Base-by-base conservation (phyloP, 2,797 vertebrate species). In the Morus bassanus region DNA sequence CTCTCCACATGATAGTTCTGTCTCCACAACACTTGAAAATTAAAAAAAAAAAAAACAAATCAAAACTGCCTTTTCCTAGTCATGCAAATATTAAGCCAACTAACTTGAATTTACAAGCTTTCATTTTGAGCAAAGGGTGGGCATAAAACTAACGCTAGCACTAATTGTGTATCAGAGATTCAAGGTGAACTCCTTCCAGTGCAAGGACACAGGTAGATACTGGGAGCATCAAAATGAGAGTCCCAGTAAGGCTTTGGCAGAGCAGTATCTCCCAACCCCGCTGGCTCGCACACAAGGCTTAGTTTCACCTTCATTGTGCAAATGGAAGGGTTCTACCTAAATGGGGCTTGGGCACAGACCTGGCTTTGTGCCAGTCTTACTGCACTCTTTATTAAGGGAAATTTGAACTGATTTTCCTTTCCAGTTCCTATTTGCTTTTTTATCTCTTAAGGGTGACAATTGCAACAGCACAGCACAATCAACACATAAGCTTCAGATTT, bases 401-500 rank as follows among this genome's bases (percentile, higher is more conserved):
- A 63, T 43, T 21, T 14, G 18, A 89, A 37, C 10, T 22, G 41
- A 54, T 31, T 28, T 85, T 85, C 24, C 11, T 30, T 82, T n/a
- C 41, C 25, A 65, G 41, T 43, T 75, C n/a, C 39, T 37, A 14
- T 33, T 64, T 79, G 18, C 11, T 54, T 85, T 65, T 67, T 31
- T 35, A 39, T 48, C 24, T 69, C 56, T 37, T 28, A n/a, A 23
- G 22, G 67, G 33, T 1, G 3, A 11, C 10, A 48, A 31, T 0
- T n/a, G 28, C n/a, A 91, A 18, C 13, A 24, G 18, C 41, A 70
- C 22, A 30, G 16, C 1, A 2, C 53, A 50, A 30, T 4, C 30
- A 46, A 21, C 33, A 15, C 13, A 5, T 3, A 5, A 59, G 8
- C 23, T 68, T 74, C 0, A 0, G 17, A 30, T 19, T 13, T 4